Evolutionary conservation across 2,888 invertebrate genomes (phyloP).

Genomic region (Drosophila suboccidentalis): DNA sequence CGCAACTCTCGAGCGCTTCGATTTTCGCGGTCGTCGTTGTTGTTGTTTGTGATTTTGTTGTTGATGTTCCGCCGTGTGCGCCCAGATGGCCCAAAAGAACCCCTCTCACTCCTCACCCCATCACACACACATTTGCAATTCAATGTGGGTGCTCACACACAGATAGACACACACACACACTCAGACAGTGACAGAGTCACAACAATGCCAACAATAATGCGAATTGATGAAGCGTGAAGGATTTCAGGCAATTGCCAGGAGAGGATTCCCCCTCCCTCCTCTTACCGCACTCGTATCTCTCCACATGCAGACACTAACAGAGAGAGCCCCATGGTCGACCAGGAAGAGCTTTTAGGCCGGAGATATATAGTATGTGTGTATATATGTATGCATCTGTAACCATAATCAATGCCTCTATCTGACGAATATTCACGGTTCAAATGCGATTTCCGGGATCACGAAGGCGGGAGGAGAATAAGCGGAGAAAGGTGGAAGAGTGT

Average conservation of each 20-base stretch:
- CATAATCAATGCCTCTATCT: constrained; percentile 50
- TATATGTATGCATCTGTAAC: constrained; percentile 18
- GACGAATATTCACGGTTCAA: constrained; percentile 52
- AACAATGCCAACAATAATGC: constrained; percentile 79
- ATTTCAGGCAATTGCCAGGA: constrained; percentile 78
- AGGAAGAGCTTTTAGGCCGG: constrained; percentile 47
- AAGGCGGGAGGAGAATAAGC: background rate
- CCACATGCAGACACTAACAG: constrained; percentile 7
- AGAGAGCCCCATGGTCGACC: constrained; percentile 17
- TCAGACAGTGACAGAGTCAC: constrained; percentile 27
- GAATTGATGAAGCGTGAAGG: constrained; percentile 81
- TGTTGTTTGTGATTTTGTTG: background rate
- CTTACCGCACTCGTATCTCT: constrained; percentile 4
- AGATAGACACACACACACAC: constrained; percentile 24
- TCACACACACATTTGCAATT: constrained; percentile 70
- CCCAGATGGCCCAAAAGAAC: constrained; percentile 17
- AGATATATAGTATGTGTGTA: constrained; percentile 11
- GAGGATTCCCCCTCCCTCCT: constrained; percentile 44
- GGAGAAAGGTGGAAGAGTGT: background rate
- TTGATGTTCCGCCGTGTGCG: constrained; percentile 49
- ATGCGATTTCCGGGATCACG: constrained; percentile 16
- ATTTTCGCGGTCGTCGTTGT: constrained; percentile 68
- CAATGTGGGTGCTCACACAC: constrained; percentile 58
- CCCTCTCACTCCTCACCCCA: constrained; percentile 1
- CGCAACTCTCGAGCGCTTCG: constrained; percentile 55